Evolutionary conservation across 2,888 invertebrate species (phyloP).

Genomic region (Ennomos fuscantarius): DNA sequence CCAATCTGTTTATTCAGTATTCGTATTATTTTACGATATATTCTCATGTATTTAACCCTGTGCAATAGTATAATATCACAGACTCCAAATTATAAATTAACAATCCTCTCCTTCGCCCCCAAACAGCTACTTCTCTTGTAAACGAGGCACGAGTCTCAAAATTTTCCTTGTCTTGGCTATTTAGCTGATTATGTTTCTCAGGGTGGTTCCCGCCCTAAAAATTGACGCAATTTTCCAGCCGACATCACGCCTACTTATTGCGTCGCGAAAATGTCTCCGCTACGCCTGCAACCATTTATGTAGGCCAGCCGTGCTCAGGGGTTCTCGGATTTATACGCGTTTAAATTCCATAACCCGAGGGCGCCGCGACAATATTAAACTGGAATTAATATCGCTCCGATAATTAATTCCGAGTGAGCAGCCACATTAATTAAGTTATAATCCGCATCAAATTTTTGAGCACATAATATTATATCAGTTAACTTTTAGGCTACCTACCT

Average conservation of each 20-base stretch:
- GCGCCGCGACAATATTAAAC: conserved; percentile 46
- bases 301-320: conserved; percentile 61
- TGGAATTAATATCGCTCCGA: conserved; percentile 40
- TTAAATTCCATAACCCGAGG: conserved; percentile 64
- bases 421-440: conserved; percentile 21
- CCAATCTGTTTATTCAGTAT: no score
- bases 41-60: no score
- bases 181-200: conserved; percentile 63
- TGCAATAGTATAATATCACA: no score
- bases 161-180: conserved; percentile 61
- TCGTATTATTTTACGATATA: no score
- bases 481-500: no score
- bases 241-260: conserved; percentile 74
- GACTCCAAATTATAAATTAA: conserved; percentile 11
- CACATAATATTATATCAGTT: not conserved
- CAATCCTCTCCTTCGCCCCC: conserved; percentile 15
- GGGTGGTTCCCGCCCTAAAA: conserved; percentile 62
- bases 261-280: conserved; percentile 69
- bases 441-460: conserved; percentile 12
- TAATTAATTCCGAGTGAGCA: conserved; percentile 37
- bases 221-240: conserved; percentile 78
- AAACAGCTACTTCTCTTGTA: conserved; percentile 31
- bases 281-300: conserved; percentile 58
- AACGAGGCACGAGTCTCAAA: conserved; percentile 37
- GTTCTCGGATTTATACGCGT: conserved; percentile 61